phyloP scores from a whole-genome alignment of 2,113 vertebrate genomes.

The Guaruba guarouba region DNA sequence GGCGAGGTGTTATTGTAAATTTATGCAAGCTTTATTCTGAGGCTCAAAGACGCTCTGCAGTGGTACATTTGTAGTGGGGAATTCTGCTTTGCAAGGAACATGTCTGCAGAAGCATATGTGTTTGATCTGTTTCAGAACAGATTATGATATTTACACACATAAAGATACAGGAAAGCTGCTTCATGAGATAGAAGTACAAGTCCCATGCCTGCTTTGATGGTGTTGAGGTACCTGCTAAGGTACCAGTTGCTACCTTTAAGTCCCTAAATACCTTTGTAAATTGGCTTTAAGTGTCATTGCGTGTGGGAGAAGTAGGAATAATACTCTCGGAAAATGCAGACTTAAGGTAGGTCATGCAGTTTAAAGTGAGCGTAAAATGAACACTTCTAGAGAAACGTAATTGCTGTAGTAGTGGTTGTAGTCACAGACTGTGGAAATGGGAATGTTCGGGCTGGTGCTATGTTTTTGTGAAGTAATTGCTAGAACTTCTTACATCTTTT shows the following conservation, averaged over 20 bases:
- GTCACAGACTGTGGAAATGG: neutral
- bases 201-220: neutral
- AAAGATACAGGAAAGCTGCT: neutral
- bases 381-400: neutral
- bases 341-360: neutral
- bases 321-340: neutral
- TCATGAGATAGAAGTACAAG: neutral
- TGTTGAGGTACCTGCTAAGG: neutral
- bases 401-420: neutral
- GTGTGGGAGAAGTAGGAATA: neutral
- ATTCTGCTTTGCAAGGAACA: neutral
- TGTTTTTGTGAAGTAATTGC: neutral
- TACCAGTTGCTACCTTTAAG: neutral
- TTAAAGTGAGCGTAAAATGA: neutral
- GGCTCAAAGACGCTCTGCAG: neutral
- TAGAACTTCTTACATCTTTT: neutral
- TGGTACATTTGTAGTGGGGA: neutral
- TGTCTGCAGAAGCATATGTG: neutral
- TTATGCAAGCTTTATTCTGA: neutral
- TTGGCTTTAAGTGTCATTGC: neutral
- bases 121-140: neutral
- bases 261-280: neutral
- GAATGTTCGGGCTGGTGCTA: neutral
- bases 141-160: neutral
- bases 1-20: accelerated